Percentiles rank a stretch among this genome's conserved stretches.
phyloP scores from a whole-genome alignment of 2,888 invertebrate species.

The Agrochola macilenta region DNA sequence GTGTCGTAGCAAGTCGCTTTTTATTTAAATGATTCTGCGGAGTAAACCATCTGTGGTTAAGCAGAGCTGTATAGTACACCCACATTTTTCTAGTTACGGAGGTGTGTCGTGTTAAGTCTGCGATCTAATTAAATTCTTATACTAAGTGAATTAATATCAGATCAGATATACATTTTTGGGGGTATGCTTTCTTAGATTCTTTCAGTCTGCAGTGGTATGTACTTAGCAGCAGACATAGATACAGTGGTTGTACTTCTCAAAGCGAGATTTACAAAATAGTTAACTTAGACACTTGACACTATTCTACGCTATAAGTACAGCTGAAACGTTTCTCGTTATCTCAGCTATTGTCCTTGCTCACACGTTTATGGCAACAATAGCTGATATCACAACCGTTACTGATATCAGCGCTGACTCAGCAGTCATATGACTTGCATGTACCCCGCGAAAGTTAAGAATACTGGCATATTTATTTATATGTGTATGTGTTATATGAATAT shows the following conservation, averaged over 20 bases:
- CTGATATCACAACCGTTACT: neutral
- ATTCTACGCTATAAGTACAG: neutral
- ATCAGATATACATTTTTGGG: no score
- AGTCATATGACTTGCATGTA: conserved; percentile 13
- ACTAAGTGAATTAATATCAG: no score
- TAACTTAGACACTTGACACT: neutral
- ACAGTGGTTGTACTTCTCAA: neutral
- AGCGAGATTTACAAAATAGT: neutral
- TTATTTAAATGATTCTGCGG: no score
- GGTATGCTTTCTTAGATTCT: no score
- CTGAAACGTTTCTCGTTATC: conserved; percentile 6
- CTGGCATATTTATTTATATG: neutral
- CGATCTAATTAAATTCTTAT: no score
- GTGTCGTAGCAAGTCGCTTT: no score
- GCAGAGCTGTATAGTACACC: no score
- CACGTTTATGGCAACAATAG: neutral
- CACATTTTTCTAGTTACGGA: no score
- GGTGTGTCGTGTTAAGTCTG: no score
- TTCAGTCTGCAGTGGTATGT: no score
- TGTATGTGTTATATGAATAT: neutral
- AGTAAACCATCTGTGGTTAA: no score
- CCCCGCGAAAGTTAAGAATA: neutral
- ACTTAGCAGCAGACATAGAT: neutral
- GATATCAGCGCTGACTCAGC: conserved; percentile 23
- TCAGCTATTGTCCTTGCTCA: conserved; percentile 5